A percentile compares a stretch with the other conserved stretches of the same genome.
Conservation (phyloP, 1,140 invertebrate species). For the Chymomyza costata region DNA sequence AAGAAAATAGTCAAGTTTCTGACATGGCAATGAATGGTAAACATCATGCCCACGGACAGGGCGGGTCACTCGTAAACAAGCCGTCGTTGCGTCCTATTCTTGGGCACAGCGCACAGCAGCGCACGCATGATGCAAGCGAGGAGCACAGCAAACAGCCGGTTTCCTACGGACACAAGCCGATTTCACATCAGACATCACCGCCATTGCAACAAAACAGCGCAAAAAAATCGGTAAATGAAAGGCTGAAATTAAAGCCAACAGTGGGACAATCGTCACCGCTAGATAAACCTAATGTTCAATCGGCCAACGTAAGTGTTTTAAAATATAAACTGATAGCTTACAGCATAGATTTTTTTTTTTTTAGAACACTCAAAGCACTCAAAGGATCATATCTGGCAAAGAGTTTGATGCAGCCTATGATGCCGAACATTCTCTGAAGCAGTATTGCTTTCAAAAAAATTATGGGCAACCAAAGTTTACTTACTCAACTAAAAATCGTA, state of each 20-base stretch:
- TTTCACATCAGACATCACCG: neutral
- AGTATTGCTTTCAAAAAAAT: conserved; percentile 42
- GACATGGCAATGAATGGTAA: conserved; percentile 23
- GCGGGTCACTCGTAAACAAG: conserved; percentile 10
- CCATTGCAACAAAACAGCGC: neutral
- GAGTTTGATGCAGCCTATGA: conserved; percentile 26
- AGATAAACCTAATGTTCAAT: too few species aligned
- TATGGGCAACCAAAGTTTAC: conserved; percentile 36
- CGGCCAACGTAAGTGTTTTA: too few species aligned
- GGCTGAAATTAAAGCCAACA: conserved; percentile 38
- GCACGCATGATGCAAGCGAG: neutral
- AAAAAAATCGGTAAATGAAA: conserved; percentile 42
- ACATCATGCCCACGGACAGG: neutral
- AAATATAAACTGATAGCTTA: too few species aligned
- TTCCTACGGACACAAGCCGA: neutral
- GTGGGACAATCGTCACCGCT: neutral
- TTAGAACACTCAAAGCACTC: too few species aligned
- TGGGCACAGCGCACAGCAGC: conserved; percentile 43
- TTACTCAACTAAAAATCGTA: too few species aligned
- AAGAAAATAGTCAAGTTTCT: too few species aligned
- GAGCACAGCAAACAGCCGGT: conserved; percentile 6
- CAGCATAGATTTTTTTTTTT: too few species aligned
- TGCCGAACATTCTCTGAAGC: conserved; percentile 30
- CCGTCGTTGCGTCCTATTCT: conserved; percentile 44
- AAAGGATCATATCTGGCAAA: too few species aligned